These are phyloP conservation scores for Caranx melampygus DNA, from an alignment of 2,113 vertebrate genomes.

Conservation along the genomic window DNA sequence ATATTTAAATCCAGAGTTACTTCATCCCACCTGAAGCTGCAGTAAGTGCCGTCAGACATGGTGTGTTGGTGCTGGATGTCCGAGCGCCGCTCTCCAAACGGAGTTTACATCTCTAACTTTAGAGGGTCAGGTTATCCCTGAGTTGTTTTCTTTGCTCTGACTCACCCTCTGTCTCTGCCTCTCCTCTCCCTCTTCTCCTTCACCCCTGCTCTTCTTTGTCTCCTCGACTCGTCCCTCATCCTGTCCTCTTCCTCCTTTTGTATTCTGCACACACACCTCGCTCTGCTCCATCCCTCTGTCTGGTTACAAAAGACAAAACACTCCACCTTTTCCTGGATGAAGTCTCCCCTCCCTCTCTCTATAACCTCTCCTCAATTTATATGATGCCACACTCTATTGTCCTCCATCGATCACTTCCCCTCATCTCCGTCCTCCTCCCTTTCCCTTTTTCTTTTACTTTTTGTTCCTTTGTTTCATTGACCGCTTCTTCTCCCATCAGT, in stretches of 20 bases:
- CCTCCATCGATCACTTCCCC: no score
- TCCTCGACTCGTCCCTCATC: conserved; percentile 13
- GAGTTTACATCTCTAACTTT: conserved; percentile 52
- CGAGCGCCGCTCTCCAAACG: neutral
- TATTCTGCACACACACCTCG: neutral
- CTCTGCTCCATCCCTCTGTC: conserved; percentile 13
- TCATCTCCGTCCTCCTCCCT: neutral
- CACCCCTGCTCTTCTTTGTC: neutral
- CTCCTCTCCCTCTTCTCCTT: neutral
- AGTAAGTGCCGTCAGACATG: no score
- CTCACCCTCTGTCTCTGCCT: conserved; percentile 3
- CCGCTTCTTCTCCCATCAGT: neutral
- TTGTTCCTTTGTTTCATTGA: neutral
- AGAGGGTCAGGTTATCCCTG: neutral
- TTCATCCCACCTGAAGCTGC: neutral
- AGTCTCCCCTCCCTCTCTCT: neutral
- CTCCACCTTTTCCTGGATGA: conserved; percentile 38
- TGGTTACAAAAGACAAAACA: neutral
- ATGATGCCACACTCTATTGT: neutral
- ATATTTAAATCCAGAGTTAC: neutral
- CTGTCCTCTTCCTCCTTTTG: conserved; percentile 59
- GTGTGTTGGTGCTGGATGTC: conserved; percentile 29
- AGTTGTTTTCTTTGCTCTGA: conserved; percentile 36
- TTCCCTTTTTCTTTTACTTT: neutral
- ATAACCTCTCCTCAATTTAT: neutral